Conservation (phyloP, 2,113 vertebrate genomes). For the Aegotheles bennettii region DNA sequence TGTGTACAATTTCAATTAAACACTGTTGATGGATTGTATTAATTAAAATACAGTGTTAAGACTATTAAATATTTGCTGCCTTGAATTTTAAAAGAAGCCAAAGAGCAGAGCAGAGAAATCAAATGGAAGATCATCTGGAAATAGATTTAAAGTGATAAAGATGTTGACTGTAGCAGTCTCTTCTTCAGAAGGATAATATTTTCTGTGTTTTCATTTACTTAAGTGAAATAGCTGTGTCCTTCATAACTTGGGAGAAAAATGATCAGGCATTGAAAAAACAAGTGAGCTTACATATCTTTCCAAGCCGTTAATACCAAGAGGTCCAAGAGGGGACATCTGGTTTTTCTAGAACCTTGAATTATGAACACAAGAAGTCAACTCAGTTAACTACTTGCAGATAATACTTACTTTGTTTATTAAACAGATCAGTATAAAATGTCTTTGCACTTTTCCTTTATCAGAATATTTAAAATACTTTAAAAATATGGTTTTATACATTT, state of each 20-base stretch:
- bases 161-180: neutral
- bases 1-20: neutral
- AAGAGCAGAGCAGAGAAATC: neutral
- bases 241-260: neutral
- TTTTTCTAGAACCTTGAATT: slow-evolving; percentile 29
- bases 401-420: neutral
- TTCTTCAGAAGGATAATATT: neutral
- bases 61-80: neutral
- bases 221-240: neutral
- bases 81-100: neutral
- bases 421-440: neutral
- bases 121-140: neutral
- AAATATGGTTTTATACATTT: neutral
- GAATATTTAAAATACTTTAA: neutral
- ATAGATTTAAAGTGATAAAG: neutral
- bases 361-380: neutral
- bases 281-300: neutral
- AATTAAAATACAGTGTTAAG: neutral
- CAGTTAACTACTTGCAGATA: slow-evolving; percentile 1
- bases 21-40: neutral
- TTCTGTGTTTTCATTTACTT: neutral
- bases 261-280: neutral
- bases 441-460: neutral
- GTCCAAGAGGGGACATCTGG: neutral
- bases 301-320: neutral